Conservation (phyloP, 2,113 vertebrate species). For the Perccottus glenii region DNA sequence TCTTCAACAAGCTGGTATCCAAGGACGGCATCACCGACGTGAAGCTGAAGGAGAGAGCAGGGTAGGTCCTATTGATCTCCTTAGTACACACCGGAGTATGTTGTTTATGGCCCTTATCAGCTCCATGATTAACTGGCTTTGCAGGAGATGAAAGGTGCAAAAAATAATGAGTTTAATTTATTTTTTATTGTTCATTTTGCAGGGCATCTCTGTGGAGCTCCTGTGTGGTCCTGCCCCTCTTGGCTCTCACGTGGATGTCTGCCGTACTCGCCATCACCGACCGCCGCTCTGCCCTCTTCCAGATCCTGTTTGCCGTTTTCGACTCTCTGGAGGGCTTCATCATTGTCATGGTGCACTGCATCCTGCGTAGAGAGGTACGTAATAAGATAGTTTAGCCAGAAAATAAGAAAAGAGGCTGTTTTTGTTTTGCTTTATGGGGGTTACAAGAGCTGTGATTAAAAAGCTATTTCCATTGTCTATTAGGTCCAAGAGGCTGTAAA, state of each 20-base stretch:
- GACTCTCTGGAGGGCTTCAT: conserved; percentile 97
- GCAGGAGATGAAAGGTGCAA: too few species aligned
- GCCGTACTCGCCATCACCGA: conserved; percentile 97
- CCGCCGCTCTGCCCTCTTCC: conserved; percentile 95
- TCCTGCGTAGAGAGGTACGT: conserved; percentile 92
- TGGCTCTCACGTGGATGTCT: conserved; percentile 99
- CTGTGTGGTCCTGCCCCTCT: conserved; percentile 93
- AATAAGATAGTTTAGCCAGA: not conserved
- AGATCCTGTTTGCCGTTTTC: conserved; percentile 97
- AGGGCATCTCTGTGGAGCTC: conserved; percentile 99
- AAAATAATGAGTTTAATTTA: conserved; percentile 7
- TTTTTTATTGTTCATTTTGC: conserved; percentile 26
- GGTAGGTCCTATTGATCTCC: conserved; percentile 83
- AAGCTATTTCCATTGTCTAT: conserved; percentile 12
- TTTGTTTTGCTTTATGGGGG: conserved; percentile 8
- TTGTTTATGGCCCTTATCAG: conserved; percentile 52
- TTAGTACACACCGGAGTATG: conserved; percentile 15
- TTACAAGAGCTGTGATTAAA: conserved; percentile 9
- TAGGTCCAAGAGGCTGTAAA: conserved; percentile 99
- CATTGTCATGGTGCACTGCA: conserved; percentile 99
- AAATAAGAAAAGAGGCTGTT: not conserved
- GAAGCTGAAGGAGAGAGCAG: conserved; percentile 99
- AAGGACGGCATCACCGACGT: conserved; percentile 99
- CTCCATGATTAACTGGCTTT: too few species aligned
- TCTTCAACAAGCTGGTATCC: conserved; percentile 99